A percentile compares a stretch with the other conserved stretches of the same genome.
Conservation (phyloP, 2,113 vertebrate species). For the Melanotaenia duboulayi region DNA sequence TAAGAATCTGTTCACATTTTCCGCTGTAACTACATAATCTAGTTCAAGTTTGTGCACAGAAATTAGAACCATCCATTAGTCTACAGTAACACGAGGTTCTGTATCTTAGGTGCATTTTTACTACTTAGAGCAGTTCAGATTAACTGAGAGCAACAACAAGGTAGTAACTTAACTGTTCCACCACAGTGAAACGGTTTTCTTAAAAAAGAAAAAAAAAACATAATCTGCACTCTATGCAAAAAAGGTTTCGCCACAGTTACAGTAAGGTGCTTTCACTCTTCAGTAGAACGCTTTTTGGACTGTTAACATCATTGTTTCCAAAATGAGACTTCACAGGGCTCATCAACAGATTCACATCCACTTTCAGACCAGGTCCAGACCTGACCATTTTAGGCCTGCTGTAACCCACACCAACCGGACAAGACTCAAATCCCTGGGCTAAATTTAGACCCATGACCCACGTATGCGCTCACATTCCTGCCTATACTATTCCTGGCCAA, state of each 20-base stretch:
- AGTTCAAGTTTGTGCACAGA: conserved; percentile 1
- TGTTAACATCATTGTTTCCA: conserved; percentile 15
- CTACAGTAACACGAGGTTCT: background rate
- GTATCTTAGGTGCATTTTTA: background rate
- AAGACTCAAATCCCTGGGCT: conserved; percentile 66
- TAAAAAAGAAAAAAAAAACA: background rate
- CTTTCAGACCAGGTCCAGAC: conserved; percentile 46
- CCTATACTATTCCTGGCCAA: conserved; percentile 67
- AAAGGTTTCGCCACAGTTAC: background rate
- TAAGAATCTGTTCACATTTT: background rate
- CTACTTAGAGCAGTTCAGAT: background rate
- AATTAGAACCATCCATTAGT: background rate
- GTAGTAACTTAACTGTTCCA: background rate
- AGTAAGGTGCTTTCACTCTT: background rate
- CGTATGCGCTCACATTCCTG: conserved; percentile 69
- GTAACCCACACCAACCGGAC: conserved; percentile 71
- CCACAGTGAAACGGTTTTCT: background rate
- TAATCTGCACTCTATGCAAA: background rate
- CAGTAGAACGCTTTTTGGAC: background rate
- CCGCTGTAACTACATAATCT: background rate
- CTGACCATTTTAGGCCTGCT: conserved; percentile 74
- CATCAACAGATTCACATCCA: conserved; percentile 51
- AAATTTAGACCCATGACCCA: conserved; percentile 74
- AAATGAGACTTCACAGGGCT: conserved; percentile 15
- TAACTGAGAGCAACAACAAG: background rate